These are phyloP conservation scores for Stenichneumon culpator DNA, from an alignment of 2,888 invertebrate genomes.

Conservation along the genomic window DNA sequence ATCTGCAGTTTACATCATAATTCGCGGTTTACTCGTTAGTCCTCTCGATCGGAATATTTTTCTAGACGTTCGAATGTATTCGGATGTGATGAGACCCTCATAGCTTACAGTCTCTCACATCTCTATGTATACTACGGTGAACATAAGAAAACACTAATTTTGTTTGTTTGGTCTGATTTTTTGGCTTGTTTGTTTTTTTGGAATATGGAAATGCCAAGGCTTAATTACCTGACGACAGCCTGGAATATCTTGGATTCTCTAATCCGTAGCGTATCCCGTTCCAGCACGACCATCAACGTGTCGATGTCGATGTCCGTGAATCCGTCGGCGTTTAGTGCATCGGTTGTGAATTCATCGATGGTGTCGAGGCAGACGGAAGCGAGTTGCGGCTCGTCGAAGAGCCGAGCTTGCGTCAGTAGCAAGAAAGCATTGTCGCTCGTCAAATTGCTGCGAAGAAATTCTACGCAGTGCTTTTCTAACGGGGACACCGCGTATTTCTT, in stretches of 20 bases:
- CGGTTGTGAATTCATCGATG: slow-evolving; percentile 93
- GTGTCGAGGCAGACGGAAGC: slow-evolving; percentile 93
- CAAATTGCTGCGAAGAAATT: slow-evolving; percentile 91
- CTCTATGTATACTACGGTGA: too few species aligned
- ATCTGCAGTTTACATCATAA: slow-evolving; percentile 83
- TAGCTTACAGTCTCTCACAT: too few species aligned
- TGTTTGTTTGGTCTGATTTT: too few species aligned
- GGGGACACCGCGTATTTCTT: slow-evolving; percentile 95
- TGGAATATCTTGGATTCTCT: slow-evolving; percentile 92
- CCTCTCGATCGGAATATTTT: not conserved
- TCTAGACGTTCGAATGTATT: not conserved
- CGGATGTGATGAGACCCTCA: not conserved
- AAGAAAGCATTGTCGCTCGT: slow-evolving; percentile 94
- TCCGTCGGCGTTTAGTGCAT: slow-evolving; percentile 92
- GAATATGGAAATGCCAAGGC: too few species aligned
- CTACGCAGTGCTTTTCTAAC: slow-evolving; percentile 93
- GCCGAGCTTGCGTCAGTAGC: slow-evolving; percentile 91
- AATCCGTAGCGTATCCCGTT: slow-evolving; percentile 92
- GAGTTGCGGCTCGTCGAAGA: slow-evolving; percentile 94
- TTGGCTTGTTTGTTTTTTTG: too few species aligned
- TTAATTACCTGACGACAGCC: slow-evolving; percentile 88
- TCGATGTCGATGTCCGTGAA: slow-evolving; percentile 94
- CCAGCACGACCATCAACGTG: slow-evolving; percentile 91
- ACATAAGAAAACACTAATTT: too few species aligned
- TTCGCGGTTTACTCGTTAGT: not conserved